Evolutionary conservation across 2,113 vertebrate genomes (phyloP).

Genomic region (Origma solitaria): DNA sequence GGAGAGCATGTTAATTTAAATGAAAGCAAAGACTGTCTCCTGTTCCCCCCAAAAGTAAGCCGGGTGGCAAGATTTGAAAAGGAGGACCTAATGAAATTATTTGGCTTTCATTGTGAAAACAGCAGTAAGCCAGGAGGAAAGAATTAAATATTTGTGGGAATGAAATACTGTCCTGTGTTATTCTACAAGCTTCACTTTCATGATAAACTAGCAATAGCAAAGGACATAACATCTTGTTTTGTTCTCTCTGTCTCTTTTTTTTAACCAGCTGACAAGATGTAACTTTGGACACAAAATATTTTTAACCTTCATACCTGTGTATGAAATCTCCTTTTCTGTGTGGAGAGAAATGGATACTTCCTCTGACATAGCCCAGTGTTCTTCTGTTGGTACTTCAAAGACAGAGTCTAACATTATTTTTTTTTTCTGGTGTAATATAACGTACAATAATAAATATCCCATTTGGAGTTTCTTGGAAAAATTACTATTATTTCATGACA

Average conservation of each 20-base stretch:
- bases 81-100: background rate
- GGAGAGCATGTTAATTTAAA: background rate
- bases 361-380: conserved; percentile 70
- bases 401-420: conserved; percentile 46
- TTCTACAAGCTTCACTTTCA: background rate
- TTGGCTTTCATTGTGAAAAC: background rate
- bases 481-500: background rate
- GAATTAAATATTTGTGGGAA: background rate
- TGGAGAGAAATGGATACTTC: conserved; percentile 73
- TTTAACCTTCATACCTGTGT: conserved; percentile 69
- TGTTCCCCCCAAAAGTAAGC: background rate
- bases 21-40: background rate
- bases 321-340: conserved; percentile 72
- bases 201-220: background rate
- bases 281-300: background rate
- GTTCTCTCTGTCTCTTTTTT: background rate
- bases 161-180: background rate
- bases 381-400: conserved; percentile 62
- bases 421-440: background rate
- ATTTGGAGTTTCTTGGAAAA: background rate
- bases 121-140: background rate
- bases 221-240: background rate
- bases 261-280: background rate
- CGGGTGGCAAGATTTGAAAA: background rate
- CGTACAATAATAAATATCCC: background rate